These are phyloP conservation scores for Crotalus tigris DNA, from an alignment of 2,113 vertebrate species.

Conservation along the genomic window DNA sequence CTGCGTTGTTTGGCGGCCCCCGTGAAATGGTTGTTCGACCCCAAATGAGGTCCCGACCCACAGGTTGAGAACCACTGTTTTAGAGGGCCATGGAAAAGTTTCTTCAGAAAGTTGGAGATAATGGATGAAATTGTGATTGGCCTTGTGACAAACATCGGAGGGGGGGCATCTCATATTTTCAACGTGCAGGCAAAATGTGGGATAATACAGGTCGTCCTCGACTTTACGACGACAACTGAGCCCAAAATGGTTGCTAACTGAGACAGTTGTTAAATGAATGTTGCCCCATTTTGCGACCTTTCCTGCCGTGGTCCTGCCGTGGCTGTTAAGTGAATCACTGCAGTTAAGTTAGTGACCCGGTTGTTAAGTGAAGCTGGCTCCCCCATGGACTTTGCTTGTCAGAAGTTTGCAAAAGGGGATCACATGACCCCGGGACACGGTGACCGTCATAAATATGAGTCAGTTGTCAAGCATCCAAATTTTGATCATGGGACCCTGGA, in stretches of 20 bases:
- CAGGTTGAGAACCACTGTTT: neutral
- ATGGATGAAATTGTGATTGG: neutral
- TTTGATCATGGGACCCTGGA: neutral
- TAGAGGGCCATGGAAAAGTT: neutral
- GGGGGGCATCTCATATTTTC: neutral
- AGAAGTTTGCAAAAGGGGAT: neutral
- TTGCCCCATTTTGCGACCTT: neutral
- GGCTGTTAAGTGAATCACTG: neutral
- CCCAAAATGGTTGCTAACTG: neutral
- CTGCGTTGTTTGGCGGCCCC: too few relatives aligned
- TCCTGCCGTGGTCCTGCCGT: rapidly evolving
- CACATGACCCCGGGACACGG: neutral
- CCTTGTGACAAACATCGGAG: neutral
- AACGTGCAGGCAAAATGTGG: neutral
- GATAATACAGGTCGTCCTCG: neutral
- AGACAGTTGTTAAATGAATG: neutral
- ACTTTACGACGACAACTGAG: neutral
- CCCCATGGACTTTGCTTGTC: neutral
- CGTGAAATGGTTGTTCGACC: too few relatives aligned
- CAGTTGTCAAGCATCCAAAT: neutral
- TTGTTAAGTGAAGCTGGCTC: neutral
- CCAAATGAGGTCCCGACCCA: too few relatives aligned
- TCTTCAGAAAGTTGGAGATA: neutral
- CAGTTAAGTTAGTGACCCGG: neutral
- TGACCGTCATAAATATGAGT: neutral